Conservation (phyloP, 2,797 vertebrate species). For the Apogon talboti region DNA sequence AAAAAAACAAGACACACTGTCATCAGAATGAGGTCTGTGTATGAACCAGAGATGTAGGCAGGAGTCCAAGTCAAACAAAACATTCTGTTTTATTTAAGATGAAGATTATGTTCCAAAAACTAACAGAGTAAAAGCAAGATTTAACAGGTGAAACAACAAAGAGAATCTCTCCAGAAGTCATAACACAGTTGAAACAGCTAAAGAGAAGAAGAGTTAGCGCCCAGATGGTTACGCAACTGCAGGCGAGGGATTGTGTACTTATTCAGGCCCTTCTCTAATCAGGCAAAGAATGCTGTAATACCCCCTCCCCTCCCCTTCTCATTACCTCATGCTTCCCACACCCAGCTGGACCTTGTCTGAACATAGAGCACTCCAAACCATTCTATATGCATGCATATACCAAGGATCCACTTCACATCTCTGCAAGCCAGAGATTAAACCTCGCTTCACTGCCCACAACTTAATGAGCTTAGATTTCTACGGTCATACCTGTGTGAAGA, state of each 20-base stretch:
- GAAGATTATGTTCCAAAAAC: neutral
- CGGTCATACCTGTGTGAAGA: constrained; percentile 44
- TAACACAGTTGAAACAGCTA: constrained; percentile 27
- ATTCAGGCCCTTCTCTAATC: constrained; percentile 65
- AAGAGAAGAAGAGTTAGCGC: constrained; percentile 27
- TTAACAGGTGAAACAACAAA: constrained; percentile 20
- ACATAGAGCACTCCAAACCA: constrained; percentile 21
- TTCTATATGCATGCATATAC: constrained; percentile 30
- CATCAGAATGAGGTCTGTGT: constrained; percentile 2
- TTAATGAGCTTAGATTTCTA: constrained; percentile 64
- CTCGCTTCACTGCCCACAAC: constrained; percentile 52
- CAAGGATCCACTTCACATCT: constrained; percentile 42
- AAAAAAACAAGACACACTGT: neutral
- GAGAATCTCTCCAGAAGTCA: constrained; percentile 25
- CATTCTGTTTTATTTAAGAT: neutral
- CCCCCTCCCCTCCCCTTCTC: constrained; percentile 48
- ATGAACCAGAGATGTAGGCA: neutral
- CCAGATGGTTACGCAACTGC: constrained; percentile 59
- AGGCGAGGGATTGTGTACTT: constrained; percentile 58
- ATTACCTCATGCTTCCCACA: constrained; percentile 66
- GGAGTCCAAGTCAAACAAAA: neutral
- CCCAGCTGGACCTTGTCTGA: constrained; percentile 51
- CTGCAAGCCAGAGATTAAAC: constrained; percentile 63
- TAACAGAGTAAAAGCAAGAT: neutral
- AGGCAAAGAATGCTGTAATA: constrained; percentile 69